Conservation (phyloP, 1,140 invertebrate species). For the Asbolus verrucosus region DNA sequence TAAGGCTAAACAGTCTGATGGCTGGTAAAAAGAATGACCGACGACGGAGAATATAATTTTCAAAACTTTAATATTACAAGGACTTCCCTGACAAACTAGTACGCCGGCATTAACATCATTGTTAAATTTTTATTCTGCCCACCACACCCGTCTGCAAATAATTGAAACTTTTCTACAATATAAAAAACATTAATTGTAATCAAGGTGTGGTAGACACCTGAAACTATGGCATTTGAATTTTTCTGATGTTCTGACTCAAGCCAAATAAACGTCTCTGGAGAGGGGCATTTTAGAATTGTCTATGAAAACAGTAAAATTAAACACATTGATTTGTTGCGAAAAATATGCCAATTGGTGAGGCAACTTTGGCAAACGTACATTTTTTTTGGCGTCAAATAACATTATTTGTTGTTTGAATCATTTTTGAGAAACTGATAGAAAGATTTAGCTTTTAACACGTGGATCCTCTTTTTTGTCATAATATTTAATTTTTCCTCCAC, state of each 20-base stretch:
- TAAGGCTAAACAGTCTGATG: conserved; percentile 56
- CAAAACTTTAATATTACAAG: conserved; percentile 44
- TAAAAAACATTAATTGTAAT: no score
- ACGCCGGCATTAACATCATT: conserved; percentile 42
- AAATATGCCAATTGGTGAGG: conserved; percentile 62
- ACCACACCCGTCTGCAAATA: conserved; percentile 52
- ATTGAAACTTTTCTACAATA: not conserved
- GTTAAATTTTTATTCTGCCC: conserved; percentile 58
- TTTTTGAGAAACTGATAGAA: conserved; percentile 54
- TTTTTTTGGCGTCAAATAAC: conserved; percentile 61
- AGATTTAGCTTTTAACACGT: conserved; percentile 38
- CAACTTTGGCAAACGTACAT: conserved; percentile 58
- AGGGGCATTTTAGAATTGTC: conserved; percentile 48
- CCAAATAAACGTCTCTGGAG: conserved; percentile 56
- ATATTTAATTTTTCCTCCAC: no score
- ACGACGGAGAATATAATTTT: conserved; percentile 57
- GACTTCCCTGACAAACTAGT: conserved; percentile 48
- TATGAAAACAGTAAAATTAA: conserved; percentile 60
- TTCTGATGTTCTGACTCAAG: conserved; percentile 56
- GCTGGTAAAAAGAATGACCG: conserved; percentile 61
- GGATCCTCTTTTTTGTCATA: not conserved
- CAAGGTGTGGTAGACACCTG: conserved; percentile 53
- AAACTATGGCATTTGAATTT: conserved; percentile 59
- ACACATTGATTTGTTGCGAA: conserved; percentile 59
- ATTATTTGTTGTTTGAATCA: conserved; percentile 46